Evolutionary conservation across 2,888 invertebrate species (phyloP).

Genomic region (Agrotis exclamationis): DNA sequence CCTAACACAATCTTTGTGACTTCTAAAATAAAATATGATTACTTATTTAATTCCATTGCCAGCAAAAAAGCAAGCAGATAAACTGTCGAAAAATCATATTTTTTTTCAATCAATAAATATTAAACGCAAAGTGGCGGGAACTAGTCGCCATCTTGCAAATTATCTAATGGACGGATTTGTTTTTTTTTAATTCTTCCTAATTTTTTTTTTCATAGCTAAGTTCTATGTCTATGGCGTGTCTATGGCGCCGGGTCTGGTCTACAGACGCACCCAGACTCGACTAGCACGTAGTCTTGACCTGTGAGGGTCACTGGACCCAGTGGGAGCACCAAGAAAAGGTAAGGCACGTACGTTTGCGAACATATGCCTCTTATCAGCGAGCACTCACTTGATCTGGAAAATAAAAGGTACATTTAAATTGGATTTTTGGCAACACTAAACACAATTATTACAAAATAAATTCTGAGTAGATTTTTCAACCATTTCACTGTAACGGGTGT

Average conservation of each 20-base stretch:
- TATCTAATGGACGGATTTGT: conserved; percentile 49
- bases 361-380: conserved; percentile 97
- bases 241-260: conserved; percentile 87
- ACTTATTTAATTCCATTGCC: conserved; percentile 12
- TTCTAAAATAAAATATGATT: conserved; percentile 21
- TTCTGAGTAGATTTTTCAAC: too few relatives aligned
- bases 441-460: too few relatives aligned
- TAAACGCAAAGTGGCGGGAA: conserved; percentile 42
- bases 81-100: conserved; percentile 18
- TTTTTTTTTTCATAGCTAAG: conserved; percentile 35
- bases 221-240: conserved; percentile 31
- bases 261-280: conserved; percentile 98
- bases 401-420: conserved; percentile 1
- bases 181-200: conserved; percentile 33
- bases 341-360: conserved; percentile 97
- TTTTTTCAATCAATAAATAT: not conserved
- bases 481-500: too few relatives aligned
- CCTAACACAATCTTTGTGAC: conserved; percentile 15
- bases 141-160: conserved; percentile 41
- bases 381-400: conserved; percentile 96
- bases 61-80: conserved; percentile 27
- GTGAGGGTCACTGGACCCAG: conserved; percentile 97
- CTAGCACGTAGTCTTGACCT: conserved; percentile 98
- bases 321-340: conserved; percentile 97
- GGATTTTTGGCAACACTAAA: not conserved